Evolutionary conservation across 2,797 vertebrate genomes (phyloP), one percentile per base, ranked within the genome.

Genomic region (Mus caroli): DNA sequence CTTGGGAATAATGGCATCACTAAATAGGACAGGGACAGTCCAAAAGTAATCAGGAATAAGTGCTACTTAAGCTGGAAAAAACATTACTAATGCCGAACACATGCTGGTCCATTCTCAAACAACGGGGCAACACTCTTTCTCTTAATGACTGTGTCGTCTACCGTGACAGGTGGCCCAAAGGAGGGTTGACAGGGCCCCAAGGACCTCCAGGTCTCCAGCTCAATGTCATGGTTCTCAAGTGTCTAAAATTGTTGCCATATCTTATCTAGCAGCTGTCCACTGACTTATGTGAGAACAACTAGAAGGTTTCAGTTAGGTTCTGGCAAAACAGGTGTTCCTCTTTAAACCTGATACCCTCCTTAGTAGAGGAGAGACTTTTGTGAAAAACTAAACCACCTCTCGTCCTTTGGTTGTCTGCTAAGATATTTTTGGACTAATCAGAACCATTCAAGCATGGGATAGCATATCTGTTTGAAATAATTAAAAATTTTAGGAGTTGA

Each of bases 211-310:
- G 80, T 92, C 90, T 90, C 64, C 60, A 40, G 71, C 83, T 91
- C 93, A 97, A 52, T 96, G 87, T 84, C 86, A 88, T 24, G 40
- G 13, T 71, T 85, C 86, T 88, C 94, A 93, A 91, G 71, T 60
- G 31, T 85, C 83, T 80, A 95, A 96, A 95, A 40, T 40, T 75
- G 60, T 96, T 92, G 78, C 71, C 46, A 28, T 75, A 60, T 60
- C 77, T 88, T 60, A 34, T 76, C 62, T 87, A 71, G 90, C 96
- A 20, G 34, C 95, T 96, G 91, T 77, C 94, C 2, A 22, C 37
- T 87, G 88, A 88, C 71, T 96, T 93, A 64, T 69, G 37, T 37
- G 50, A 88, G 89, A 96, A 56, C 83, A 96, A 92, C 94, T 82
- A 95, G 90, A 95, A 40, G 43, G 37, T 78, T 93, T 73, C 73